Percentiles rank a stretch among this genome's conserved stretches.
phyloP scores from a whole-genome alignment of 1,140 invertebrate species.

The Melanaphis sacchari region DNA sequence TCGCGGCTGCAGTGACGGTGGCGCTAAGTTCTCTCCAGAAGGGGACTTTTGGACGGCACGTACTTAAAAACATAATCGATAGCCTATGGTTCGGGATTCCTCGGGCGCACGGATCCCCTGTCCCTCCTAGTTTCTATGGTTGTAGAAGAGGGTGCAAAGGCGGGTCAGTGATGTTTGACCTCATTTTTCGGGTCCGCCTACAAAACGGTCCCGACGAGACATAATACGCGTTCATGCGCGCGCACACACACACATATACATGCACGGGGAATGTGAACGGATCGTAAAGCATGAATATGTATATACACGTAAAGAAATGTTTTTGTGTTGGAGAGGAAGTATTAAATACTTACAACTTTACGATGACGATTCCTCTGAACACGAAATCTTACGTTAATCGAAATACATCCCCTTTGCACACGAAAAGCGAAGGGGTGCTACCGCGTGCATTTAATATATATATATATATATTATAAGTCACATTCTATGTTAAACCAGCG shows the following conservation, averaged over 20 bases:
- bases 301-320: background rate
- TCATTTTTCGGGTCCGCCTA: conserved; percentile 35
- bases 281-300: background rate
- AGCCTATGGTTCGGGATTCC: background rate
- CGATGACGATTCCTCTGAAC: background rate
- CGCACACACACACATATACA: background rate
- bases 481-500: background rate
- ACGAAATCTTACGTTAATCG: conserved; percentile 1
- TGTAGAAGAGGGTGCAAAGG: background rate
- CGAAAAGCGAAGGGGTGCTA: background rate
- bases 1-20: background rate
- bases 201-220: conserved; percentile 7
- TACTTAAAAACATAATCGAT: conserved; percentile 25
- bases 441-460: background rate
- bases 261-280: background rate
- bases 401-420: background rate
- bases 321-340: background rate
- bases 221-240: background rate
- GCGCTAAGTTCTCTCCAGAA: background rate
- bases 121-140: background rate
- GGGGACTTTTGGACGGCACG: conserved; percentile 6
- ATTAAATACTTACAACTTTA: background rate
- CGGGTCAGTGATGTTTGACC: conserved; percentile 43
- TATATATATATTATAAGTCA: background rate
- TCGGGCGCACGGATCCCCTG: background rate